These are phyloP conservation scores for Aelia acuminata DNA, from an alignment of 2,888 invertebrate genomes.

Conservation along the genomic window DNA sequence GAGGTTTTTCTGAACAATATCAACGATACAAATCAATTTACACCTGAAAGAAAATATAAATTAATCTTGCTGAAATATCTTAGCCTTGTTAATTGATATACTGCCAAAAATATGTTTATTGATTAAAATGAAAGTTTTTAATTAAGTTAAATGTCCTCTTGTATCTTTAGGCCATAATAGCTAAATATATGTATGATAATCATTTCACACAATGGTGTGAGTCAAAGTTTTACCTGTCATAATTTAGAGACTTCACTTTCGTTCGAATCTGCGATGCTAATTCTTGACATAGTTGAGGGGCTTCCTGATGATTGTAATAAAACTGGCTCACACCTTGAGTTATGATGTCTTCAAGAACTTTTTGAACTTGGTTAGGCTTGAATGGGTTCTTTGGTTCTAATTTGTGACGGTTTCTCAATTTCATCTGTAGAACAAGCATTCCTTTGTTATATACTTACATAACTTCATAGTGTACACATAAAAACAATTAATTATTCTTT, in stretches of 20 bases:
- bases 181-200: no score
- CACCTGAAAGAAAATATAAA: slow-evolving; percentile 73
- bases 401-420: slow-evolving; percentile 69
- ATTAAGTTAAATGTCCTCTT: no score
- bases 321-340: slow-evolving; percentile 74
- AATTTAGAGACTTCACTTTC: slow-evolving; percentile 77
- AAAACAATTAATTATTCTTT: not conserved
- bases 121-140: not conserved
- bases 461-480: not conserved
- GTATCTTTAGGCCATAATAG: no score
- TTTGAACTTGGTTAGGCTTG: slow-evolving; percentile 75
- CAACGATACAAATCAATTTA: slow-evolving; percentile 76
- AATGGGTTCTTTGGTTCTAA: slow-evolving; percentile 77
- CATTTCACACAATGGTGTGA: no score
- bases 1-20: slow-evolving; percentile 78
- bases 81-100: not conserved
- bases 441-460: not conserved
- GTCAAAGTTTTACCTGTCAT: slow-evolving; percentile 80
- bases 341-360: slow-evolving; percentile 75
- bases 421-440: slow-evolving; percentile 69
- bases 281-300: slow-evolving; percentile 73
- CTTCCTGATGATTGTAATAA: slow-evolving; percentile 75
- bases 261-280: slow-evolving; percentile 75
- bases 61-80: not conserved
- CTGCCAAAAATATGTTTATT: not conserved